Base-by-base conservation (phyloP, 2,113 vertebrate genomes). In the Orientallactaga bullata region DNA sequence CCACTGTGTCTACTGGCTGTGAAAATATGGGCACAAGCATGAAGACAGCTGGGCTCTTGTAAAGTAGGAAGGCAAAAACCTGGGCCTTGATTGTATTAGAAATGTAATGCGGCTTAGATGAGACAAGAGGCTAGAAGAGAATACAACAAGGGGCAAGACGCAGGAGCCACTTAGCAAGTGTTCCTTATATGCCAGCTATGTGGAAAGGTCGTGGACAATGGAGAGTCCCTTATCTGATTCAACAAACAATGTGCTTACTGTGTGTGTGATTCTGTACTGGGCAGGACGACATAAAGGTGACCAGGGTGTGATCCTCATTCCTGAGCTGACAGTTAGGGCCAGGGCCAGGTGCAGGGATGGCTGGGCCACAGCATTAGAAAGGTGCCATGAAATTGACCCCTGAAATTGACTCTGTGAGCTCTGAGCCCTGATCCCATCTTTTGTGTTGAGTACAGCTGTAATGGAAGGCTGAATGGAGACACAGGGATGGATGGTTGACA, bases 351-450 rank as follows among this genome's bases (percentile, higher is more conserved):
- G 2, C 0, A 35, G 26, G 8, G 17, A 23, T 7, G 37, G 28
- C 37, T 16, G 4, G 42, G 47, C 15, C 15, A 63, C 12, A 4
- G 1, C 1, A 0, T 26, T 4, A 5, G 37, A 63, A 61, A 47
- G 76, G 26, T 6, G 3, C 15, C 30, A 13, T 26, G 39, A 37
- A n/a, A 21, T 26, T 2, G 37, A 13, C 7, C 17, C 32, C 39
- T 12, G 39, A 37, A n/a, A 21, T 26, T 2, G 37, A 13, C 7
- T 23, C 32, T n/a, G 8, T 10, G 6, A 35, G 11, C 35, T 39
- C 3, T 3, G 17, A 18, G 61, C n/a, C 37, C 23, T 26, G 37
- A 65, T 65, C 20, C 20, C 20, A 6, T 5, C 5, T 76, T 18
- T 71, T 15, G 16, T 73, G 30, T 42, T 24, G 32, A 42, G 35